A percentile compares a stretch with the other conserved stretches of the same genome.
Conservation (phyloP, 2,888 invertebrate genomes). For the Horisme vitalbata region DNA sequence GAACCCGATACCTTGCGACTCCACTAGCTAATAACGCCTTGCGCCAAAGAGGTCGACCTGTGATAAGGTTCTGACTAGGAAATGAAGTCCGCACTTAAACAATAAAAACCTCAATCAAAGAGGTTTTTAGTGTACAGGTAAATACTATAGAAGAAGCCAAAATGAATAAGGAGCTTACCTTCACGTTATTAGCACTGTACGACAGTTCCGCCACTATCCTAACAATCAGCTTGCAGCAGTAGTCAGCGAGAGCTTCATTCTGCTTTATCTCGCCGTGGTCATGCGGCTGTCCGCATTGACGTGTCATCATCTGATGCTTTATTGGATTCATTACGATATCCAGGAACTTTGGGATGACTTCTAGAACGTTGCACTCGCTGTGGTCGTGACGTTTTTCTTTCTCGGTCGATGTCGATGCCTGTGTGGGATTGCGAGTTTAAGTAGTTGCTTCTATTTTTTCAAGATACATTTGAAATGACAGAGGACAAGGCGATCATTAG, state of each 20-base stretch:
- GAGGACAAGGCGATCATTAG: too few relatives aligned
- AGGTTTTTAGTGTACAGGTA: too few relatives aligned
- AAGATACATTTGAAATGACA: too few relatives aligned
- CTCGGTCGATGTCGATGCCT: conserved; percentile 49
- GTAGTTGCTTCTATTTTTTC: too few relatives aligned
- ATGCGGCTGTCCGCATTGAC: conserved; percentile 71
- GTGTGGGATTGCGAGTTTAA: too few relatives aligned
- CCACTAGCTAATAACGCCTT: too few relatives aligned
- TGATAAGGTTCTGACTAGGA: too few relatives aligned
- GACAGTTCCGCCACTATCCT: conserved; percentile 94
- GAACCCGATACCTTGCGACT: too few relatives aligned
- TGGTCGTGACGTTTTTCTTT: conserved; percentile 45
- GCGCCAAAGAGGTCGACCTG: too few relatives aligned
- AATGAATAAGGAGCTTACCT: conserved; percentile 51
- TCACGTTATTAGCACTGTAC: conserved; percentile 55
- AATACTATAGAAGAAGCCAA: too few relatives aligned
- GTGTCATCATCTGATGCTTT: conserved; percentile 76
- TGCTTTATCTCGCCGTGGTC: conserved; percentile 79
- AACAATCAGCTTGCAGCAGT: conserved; percentile 90
- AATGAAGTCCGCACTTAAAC: too few relatives aligned
- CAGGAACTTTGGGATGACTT: conserved; percentile 91
- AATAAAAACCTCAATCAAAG: too few relatives aligned
- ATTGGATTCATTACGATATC: conserved; percentile 93
- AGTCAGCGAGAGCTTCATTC: conserved; percentile 83
- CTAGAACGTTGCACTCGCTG: conserved; percentile 87